A percentile compares a stretch with the other conserved stretches of the same genome.
These are phyloP conservation scores for Phymastichus coffea DNA, from an alignment of 1,140 invertebrate genomes.

Conservation along the genomic window DNA sequence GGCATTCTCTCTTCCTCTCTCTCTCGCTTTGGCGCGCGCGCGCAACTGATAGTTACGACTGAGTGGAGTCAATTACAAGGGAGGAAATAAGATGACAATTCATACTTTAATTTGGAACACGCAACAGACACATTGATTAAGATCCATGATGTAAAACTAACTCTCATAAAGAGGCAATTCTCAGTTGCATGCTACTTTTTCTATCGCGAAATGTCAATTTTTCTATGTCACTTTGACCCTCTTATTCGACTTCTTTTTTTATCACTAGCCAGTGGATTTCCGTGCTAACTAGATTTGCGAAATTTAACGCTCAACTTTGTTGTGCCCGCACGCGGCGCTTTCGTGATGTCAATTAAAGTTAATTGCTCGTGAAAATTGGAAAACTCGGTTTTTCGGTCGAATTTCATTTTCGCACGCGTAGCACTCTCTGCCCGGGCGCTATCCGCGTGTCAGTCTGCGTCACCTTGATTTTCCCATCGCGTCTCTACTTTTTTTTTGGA, in stretches of 20 bases:
- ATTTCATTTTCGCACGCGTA: no score
- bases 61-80: conserved; percentile 21
- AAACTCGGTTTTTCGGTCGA: no score
- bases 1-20: background rate
- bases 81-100: conserved; percentile 24
- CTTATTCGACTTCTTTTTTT: background rate
- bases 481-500: no score
- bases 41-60: conserved; percentile 22
- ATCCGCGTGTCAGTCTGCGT: no score
- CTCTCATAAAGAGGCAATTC: no score
- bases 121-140: conserved; percentile 28
- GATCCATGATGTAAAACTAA: conserved; percentile 13
- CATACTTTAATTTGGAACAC: conserved; percentile 29
- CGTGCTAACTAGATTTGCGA: conserved; percentile 2
- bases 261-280: background rate
- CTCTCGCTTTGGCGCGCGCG: no score
- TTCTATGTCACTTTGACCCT: background rate
- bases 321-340: background rate
- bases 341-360: no score
- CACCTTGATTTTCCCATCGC: no score
- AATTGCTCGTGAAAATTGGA: no score
- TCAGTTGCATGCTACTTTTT: conserved; percentile 10
- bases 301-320: background rate
- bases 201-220: background rate
- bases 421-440: no score